Base-by-base conservation (phyloP, 2,888 invertebrate genomes). In the Eupsilia transversa region DNA sequence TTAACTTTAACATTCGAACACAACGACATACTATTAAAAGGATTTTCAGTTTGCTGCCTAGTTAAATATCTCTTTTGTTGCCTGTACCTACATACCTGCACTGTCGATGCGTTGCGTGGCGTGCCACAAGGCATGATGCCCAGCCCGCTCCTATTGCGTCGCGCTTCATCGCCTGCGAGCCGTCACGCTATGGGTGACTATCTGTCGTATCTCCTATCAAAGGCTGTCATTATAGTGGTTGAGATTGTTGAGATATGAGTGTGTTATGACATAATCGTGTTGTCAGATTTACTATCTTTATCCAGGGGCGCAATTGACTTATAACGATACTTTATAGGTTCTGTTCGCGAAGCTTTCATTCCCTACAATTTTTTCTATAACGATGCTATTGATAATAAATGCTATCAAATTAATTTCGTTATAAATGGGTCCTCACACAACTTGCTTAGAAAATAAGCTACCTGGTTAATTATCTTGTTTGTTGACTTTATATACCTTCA, bases 101-200 rank as follows among this genome's bases (percentile, higher is more conserved):
- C 30, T 64, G 38, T 14, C 30, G 2, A 41, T 59, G 69, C 49
- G 56, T 63, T 35, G 63, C 38, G 14, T 74, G 67, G 74, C 60
- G 69, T 80, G 33, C 59, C 65, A 77, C 77, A 38, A 60, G 60
- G 80, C 46, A 54, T 65, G 30, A 60, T 30, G 35, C 74, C 35
- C 41, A n/a, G 68, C 33, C 75, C 81, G 33, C 59, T 72, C 30
- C 33, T 60, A 70, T 69, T 75, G 30, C 64, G 56, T 56, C 49
- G 10, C 61, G 49, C 14, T 74, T 43, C 43, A 35, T 35, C 41
- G 49, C 64, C 59, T 20, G 14, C 35, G 60, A 60, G 57, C 41
- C 30, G 77, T 61, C 82, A 82, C 70, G 82, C 60, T 52, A 14
- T 30, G 14, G 23, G 17, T 38, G 5, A 12, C 23, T 56, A 33